phyloP scores from a whole-genome alignment of 2,888 invertebrate genomes.

The Protophormia terraenovae region DNA sequence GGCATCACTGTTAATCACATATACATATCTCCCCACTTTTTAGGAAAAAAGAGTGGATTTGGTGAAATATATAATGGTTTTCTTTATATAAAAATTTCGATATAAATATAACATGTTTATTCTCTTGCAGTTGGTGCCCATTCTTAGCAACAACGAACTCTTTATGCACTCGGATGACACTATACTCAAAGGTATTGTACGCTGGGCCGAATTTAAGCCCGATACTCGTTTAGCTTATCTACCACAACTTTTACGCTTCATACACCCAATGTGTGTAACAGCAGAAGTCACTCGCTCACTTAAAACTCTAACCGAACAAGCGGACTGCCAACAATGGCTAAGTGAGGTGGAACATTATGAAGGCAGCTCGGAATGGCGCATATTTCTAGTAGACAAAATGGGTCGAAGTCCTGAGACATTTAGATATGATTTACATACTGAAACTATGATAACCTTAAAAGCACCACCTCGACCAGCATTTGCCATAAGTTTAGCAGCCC shows the following conservation, averaged over 20 bases:
- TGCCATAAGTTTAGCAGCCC: slow-evolving; percentile 72
- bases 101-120: too few relatives aligned
- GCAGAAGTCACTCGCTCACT: slow-evolving; percentile 69
- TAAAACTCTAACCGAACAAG: slow-evolving; percentile 68
- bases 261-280: slow-evolving; percentile 74
- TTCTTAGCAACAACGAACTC: slow-evolving; percentile 71
- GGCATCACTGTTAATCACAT: too few relatives aligned
- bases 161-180: slow-evolving; percentile 73
- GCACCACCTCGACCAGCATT: slow-evolving; percentile 73
- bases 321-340: slow-evolving; percentile 71
- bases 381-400: slow-evolving; percentile 76
- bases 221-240: slow-evolving; percentile 69
- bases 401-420: slow-evolving; percentile 72
- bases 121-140: slow-evolving; percentile 70
- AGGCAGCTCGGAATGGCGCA: slow-evolving; percentile 71
- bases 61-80: neutral
- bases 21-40: too few relatives aligned
- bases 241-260: slow-evolving; percentile 68
- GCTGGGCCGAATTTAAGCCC: slow-evolving; percentile 72
- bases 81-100: too few relatives aligned
- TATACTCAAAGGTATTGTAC: slow-evolving; percentile 71
- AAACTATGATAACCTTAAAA: slow-evolving; percentile 69
- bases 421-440: slow-evolving; percentile 70
- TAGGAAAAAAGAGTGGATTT: too few relatives aligned
- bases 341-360: slow-evolving; percentile 69